phyloP scores from a whole-genome alignment of 64 coral and sea anemone species.

The Pocillopora damicornis region DNA sequence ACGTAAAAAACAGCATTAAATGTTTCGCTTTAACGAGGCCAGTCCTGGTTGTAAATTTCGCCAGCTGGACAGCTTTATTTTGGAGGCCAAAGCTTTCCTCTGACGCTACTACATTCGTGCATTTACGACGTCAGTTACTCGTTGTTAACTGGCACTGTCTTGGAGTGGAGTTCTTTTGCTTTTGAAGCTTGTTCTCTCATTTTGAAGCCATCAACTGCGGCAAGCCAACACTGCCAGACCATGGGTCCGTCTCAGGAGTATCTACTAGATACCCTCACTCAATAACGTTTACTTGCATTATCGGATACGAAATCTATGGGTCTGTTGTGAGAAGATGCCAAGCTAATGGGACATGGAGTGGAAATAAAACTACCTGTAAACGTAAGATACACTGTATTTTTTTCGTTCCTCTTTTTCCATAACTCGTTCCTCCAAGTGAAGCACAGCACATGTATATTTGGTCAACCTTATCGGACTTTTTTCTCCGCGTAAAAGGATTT shows the following conservation, averaged over 20 bases:
- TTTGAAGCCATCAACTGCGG: conserved; percentile 46
- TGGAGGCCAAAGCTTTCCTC: too few relatives aligned
- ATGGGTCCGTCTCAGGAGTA: conserved; percentile 9
- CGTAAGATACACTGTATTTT: conserved; percentile 10
- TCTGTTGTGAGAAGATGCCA: conserved; percentile 25
- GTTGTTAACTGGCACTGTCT: background rate
- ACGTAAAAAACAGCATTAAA: too few relatives aligned
- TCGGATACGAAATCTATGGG: conserved; percentile 31
- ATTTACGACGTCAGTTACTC: too few relatives aligned
- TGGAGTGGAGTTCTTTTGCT: conserved; percentile 20
- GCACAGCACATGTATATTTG: too few relatives aligned
- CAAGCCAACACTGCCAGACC: background rate
- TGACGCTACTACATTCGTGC: too few relatives aligned
- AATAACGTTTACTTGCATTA: conserved; percentile 21
- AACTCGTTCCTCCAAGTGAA: too few relatives aligned
- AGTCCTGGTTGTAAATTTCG: too few relatives aligned
- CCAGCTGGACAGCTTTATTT: too few relatives aligned
- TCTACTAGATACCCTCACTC: conserved; percentile 20
- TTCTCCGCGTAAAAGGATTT: too few relatives aligned
- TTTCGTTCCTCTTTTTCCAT: background rate
- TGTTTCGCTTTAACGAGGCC: too few relatives aligned
- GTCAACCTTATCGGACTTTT: too few relatives aligned
- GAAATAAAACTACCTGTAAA: conserved; percentile 19
- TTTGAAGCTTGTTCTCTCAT: conserved; percentile 40
- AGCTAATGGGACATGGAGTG: conserved; percentile 40